Percentiles rank a stretch among this genome's conserved stretches.
Evolutionary conservation across 2,113 vertebrate genomes (phyloP).

Genomic region (Nycticryphes semicollaris): DNA sequence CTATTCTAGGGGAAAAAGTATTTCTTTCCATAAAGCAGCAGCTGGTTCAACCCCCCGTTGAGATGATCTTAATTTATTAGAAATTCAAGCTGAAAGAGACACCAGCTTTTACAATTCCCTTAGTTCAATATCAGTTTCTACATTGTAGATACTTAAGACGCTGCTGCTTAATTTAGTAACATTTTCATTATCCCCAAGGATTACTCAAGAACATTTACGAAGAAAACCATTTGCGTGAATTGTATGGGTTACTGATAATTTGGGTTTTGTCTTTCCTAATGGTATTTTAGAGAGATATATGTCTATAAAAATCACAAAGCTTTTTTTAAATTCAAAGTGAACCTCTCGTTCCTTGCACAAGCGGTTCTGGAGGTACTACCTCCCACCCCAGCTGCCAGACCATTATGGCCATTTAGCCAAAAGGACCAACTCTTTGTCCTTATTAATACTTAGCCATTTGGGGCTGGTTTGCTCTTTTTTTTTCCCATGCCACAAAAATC

Average conservation of each 20-base stretch:
- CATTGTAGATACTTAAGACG: constrained; percentile 28
- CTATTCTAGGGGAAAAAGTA: not conserved
- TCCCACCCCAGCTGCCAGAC: accelerated
- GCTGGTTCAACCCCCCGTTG: constrained; percentile 25
- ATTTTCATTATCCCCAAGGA: constrained; percentile 45
- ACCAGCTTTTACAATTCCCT: constrained; percentile 60
- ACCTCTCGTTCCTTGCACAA: not conserved
- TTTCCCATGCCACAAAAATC: accelerated
- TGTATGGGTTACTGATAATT: not conserved
- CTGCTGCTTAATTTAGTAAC: constrained; percentile 55
- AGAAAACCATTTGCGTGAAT: constrained; percentile 48
- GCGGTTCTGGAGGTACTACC: not conserved
- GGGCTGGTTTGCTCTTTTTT: not conserved
- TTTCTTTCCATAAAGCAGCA: constrained; percentile 21
- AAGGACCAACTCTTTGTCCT: not conserved
- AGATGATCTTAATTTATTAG: constrained; percentile 42
- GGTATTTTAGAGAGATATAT: not conserved
- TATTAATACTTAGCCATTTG: not conserved
- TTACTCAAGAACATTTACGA: constrained; percentile 58
- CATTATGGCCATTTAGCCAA: not conserved
- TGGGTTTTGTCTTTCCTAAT: constrained; percentile 34
- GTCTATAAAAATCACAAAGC: not conserved
- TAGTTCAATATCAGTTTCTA: constrained; percentile 47
- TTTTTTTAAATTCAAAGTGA: not conserved
- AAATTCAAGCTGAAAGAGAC: not conserved